Percentiles rank a stretch among this genome's conserved stretches.
phyloP scores from a whole-genome alignment of 2,797 vertebrate genomes.

The Emys orbicularis region DNA sequence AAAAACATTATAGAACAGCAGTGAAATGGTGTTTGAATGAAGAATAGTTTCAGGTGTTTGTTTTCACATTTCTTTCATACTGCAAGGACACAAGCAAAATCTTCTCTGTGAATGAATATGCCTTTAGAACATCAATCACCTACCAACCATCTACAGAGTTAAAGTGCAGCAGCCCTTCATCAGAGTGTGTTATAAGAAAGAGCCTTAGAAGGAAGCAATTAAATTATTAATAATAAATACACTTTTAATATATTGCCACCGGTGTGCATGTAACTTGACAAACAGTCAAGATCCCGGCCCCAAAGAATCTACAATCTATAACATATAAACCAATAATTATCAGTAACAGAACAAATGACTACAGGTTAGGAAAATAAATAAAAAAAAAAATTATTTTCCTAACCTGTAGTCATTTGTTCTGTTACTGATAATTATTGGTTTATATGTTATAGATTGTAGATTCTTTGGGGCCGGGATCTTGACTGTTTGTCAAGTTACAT shows the following conservation, averaged over 20 bases:
- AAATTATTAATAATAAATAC: background rate
- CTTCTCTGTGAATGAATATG: too few relatives aligned
- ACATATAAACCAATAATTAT: background rate
- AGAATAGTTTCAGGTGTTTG: background rate
- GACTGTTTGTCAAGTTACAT: too few relatives aligned
- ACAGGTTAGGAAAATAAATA: background rate
- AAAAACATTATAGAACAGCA: conserved; percentile 20
- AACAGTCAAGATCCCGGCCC: too few relatives aligned
- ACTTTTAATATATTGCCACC: background rate
- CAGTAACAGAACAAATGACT: background rate
- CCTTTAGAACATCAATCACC: background rate
- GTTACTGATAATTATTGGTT: too few relatives aligned
- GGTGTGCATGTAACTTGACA: background rate
- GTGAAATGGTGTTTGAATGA: conserved; percentile 10
- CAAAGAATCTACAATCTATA: background rate
- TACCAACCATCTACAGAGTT: background rate
- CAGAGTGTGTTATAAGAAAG: background rate
- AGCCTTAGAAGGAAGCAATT: background rate
- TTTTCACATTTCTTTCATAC: conserved; percentile 29
- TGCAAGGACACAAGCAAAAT: conserved; percentile 10
- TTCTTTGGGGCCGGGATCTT: too few relatives aligned
- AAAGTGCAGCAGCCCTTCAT: background rate
- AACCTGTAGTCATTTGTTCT: too few relatives aligned
- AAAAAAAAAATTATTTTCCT: too few relatives aligned
- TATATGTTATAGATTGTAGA: too few relatives aligned